A percentile compares a stretch with the other conserved stretches of the same genome.
Evolutionary conservation across 2,797 vertebrate species (phyloP).

Genomic region (Eulemur rubriventer): DNA sequence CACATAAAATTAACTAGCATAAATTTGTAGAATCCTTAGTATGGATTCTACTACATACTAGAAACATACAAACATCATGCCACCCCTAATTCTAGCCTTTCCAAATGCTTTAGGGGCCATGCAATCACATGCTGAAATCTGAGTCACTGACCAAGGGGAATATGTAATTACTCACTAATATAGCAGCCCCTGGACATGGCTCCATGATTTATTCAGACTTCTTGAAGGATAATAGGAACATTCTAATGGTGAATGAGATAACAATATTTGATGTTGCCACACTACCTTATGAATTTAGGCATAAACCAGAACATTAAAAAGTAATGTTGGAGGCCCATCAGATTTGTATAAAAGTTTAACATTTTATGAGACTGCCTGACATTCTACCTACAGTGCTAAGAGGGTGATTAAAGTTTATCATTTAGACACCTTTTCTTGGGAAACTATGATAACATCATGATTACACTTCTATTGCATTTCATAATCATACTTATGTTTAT

Average conservation of each 20-base stretch:
- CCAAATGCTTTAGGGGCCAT: not conserved
- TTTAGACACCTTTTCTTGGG: conserved; percentile 27
- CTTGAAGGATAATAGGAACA: not conserved
- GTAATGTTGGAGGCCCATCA: not conserved
- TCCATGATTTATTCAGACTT: not conserved
- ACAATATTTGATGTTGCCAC: not conserved
- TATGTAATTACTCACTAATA: not conserved
- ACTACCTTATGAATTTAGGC: not conserved
- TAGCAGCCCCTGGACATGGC: not conserved
- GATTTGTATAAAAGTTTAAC: not conserved
- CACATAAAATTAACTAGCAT: not conserved
- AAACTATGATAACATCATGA: not conserved
- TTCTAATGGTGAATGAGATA: not conserved
- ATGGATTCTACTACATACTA: not conserved
- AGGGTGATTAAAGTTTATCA: not conserved
- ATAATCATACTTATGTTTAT: not conserved
- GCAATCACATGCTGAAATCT: not conserved
- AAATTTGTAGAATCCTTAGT: not conserved
- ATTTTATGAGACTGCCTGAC: not conserved
- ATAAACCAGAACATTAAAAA: conserved; percentile 4
- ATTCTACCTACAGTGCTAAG: not conserved
- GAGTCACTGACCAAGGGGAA: not conserved
- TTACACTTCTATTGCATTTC: not conserved
- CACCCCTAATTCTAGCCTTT: not conserved
- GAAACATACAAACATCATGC: not conserved